Conservation (phyloP, 2,113 vertebrate genomes). For the Puntigrus tetrazona region DNA sequence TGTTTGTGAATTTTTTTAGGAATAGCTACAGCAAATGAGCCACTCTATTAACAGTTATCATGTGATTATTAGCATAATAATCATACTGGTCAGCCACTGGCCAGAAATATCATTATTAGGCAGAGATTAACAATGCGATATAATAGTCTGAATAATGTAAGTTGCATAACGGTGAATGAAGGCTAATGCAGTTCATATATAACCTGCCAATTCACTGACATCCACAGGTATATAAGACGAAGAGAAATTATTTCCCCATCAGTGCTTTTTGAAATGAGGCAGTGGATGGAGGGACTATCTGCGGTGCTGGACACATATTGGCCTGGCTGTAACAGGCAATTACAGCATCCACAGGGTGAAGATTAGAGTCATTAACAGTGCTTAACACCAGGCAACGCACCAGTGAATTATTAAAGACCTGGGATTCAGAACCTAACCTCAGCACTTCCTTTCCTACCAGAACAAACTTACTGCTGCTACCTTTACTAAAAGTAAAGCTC, state of each 20-base stretch:
- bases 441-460: slow-evolving; percentile 36
- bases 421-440: slow-evolving; percentile 37
- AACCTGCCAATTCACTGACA: neutral
- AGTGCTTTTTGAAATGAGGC: slow-evolving; percentile 23
- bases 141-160: slow-evolving; percentile 3
- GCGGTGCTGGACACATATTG: slow-evolving; percentile 34
- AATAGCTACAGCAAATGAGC: neutral
- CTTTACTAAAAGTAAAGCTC: neutral
- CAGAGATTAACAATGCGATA: slow-evolving; percentile 3
- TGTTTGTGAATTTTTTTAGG: neutral
- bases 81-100: neutral
- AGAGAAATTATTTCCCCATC: slow-evolving; percentile 12
- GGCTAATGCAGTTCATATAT: slow-evolving; percentile 29
- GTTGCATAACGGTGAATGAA: slow-evolving; percentile 4
- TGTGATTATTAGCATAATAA: neutral
- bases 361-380: slow-evolving; percentile 52
- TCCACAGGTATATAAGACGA: neutral
- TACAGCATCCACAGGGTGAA: slow-evolving; percentile 48
- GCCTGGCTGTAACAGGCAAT: slow-evolving; percentile 40
- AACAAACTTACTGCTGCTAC: neutral
- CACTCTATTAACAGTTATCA: neutral
- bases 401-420: slow-evolving; percentile 56
- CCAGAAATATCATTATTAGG: slow-evolving; percentile 1
- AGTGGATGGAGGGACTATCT: slow-evolving; percentile 16
- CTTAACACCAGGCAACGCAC: slow-evolving; percentile 50